Base-by-base conservation (phyloP, 2,113 vertebrate species). In the Hyaena hyaena region DNA sequence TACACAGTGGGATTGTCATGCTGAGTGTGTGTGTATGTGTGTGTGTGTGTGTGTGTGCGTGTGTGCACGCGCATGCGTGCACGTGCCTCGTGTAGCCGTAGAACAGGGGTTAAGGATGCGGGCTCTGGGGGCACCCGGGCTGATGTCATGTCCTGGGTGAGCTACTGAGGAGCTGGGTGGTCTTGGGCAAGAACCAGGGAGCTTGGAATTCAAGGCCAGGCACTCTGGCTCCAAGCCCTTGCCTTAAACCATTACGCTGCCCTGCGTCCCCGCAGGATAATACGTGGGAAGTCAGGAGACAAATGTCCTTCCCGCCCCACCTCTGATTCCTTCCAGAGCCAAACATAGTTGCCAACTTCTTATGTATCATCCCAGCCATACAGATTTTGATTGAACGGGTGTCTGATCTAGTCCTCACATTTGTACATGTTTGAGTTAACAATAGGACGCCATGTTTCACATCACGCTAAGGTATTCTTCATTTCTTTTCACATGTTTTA, bases 391-490 rank as follows among this genome's bases (percentile, higher is more conserved):
- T 3, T 19, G 33, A 5, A 33, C 0, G 0, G 14, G 19, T 24
- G 1, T 61, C 86, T n/a, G 43, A 55, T n/a, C 24, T 55, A 8
- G 9, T 68, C 12, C 35, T 55, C 66, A 33, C 1, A 33, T 31
- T 3, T 31, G 21, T 48, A 17, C 17, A 7, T 11, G 8, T 66
- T 43, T 53, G 92, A 65, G 7, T 53, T 53, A 24, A 24, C 43
- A 35, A 50, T 26, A 50, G 50, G 33, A 19, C 10, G 10, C 10
- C 21, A 53, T 26, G 39, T 26, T n/a, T n/a, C 5, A 1, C 10
- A 1, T 43, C 43, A 16, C 5, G 28, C 28, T 7, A 5, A 10
- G 2, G 21, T 4, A 3, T 1, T 1, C 39, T 66, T 73, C 10
- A 12, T 80, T 48, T 24, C 16, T 45, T 35, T 35, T 43, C 23